Conservation (phyloP, 1,140 invertebrate species). For the Drosophila serrata region DNA sequence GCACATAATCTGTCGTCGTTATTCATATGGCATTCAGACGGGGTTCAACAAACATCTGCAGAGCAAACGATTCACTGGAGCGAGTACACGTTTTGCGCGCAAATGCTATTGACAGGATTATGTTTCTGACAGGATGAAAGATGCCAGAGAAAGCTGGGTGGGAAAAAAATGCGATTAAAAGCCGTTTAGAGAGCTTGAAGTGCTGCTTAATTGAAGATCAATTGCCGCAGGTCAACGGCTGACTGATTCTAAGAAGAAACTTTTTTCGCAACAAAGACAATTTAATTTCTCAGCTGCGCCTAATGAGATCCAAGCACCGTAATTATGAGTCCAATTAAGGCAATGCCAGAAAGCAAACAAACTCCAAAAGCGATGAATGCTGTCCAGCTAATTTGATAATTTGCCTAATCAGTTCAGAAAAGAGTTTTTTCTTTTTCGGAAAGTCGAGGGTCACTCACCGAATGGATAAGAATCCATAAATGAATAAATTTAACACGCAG, state of each 20-base stretch:
- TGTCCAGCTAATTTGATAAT: slow-evolving; percentile 67
- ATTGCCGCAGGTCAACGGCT: slow-evolving; percentile 55
- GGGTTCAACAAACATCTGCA: slow-evolving; percentile 49
- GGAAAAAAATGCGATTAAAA: slow-evolving; percentile 40
- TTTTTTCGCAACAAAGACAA: slow-evolving; percentile 3
- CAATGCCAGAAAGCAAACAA: slow-evolving; percentile 38
- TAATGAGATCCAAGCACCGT: slow-evolving; percentile 32
- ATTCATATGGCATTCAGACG: slow-evolving; percentile 11
- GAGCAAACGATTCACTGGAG: slow-evolving; percentile 23
- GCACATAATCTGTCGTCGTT: slow-evolving; percentile 19
- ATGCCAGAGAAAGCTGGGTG: slow-evolving; percentile 39
- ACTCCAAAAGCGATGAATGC: slow-evolving; percentile 29
- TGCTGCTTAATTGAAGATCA: slow-evolving; percentile 46
- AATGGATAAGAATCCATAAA: slow-evolving; percentile 47
- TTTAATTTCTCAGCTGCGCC: slow-evolving; percentile 24
- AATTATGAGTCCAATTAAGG: slow-evolving; percentile 57
- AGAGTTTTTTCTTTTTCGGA: slow-evolving; percentile 33
- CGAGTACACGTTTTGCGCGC: slow-evolving; percentile 26
- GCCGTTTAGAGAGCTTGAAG: slow-evolving; percentile 18
- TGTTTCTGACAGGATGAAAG: slow-evolving; percentile 38
- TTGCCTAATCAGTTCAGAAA: slow-evolving; percentile 60
- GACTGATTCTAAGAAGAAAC: slow-evolving; percentile 18
- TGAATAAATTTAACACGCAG: slow-evolving; percentile 65
- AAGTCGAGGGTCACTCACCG: slow-evolving; percentile 13
- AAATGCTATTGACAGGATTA: slow-evolving; percentile 43